phyloP scores from a whole-genome alignment of 2,113 vertebrate species.

The Phyllostomus discolor region DNA sequence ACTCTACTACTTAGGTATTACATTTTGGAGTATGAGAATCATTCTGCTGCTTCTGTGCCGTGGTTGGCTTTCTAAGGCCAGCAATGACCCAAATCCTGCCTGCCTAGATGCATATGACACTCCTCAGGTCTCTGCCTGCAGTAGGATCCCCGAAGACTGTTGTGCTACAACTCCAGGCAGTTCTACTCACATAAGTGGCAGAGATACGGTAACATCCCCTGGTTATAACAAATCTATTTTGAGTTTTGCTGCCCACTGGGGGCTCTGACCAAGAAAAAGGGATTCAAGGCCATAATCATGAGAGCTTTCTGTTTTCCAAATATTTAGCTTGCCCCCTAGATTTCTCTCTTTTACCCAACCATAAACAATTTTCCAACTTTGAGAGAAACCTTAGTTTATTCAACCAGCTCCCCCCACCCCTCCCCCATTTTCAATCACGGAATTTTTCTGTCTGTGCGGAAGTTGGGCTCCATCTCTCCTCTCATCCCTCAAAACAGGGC shows the following conservation, averaged over 20 bases:
- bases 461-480: background rate
- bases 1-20: background rate
- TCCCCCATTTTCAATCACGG: background rate
- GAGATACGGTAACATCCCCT: background rate
- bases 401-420: background rate
- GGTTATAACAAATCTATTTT: background rate
- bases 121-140: background rate
- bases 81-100: too few species aligned
- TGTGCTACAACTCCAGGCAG: background rate
- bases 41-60: background rate
- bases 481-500: background rate
- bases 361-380: background rate
- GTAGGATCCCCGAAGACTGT: background rate
- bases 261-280: background rate
- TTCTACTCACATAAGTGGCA: background rate
- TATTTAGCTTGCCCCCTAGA: background rate
- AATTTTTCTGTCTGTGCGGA: background rate
- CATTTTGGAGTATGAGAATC: background rate
- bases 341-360: background rate
- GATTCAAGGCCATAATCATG: background rate
- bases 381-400: background rate
- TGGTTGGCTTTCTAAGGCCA: background rate
- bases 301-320: background rate
- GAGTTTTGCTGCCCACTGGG: background rate
- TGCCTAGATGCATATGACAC: background rate